Evolutionary conservation across 2,888 invertebrate species (phyloP).

Genomic region (Campoletis raptor): DNA sequence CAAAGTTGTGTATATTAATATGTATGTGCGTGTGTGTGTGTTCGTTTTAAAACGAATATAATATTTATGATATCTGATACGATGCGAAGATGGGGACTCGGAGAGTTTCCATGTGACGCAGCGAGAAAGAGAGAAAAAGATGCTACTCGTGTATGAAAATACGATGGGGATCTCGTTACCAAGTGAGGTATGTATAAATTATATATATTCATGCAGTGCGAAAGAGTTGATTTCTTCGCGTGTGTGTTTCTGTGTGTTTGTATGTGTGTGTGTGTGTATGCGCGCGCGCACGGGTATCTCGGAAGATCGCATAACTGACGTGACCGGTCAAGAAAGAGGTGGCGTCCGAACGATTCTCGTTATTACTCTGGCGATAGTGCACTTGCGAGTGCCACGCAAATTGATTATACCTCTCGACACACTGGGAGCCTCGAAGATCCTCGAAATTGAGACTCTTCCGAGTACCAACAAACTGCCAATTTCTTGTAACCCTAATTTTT

Average conservation of each 20-base stretch:
- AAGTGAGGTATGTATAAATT: slow-evolving; percentile 29
- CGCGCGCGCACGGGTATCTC: slow-evolving; percentile 32
- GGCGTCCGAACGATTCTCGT: slow-evolving; percentile 57
- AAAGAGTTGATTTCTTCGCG: slow-evolving; percentile 51
- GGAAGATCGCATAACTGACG: slow-evolving; percentile 63
- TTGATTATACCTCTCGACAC: slow-evolving; percentile 60
- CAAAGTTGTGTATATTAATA: slow-evolving; percentile 13
- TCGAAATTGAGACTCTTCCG: slow-evolving; percentile 39
- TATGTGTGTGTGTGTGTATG: neutral
- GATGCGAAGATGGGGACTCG: slow-evolving; percentile 48
- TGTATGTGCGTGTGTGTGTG: neutral
- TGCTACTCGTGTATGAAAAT: slow-evolving; percentile 64
- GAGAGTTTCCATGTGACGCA: slow-evolving; percentile 33
- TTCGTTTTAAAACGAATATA: slow-evolving; percentile 58
- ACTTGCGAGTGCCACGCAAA: slow-evolving; percentile 60
- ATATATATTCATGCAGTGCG: slow-evolving; percentile 24
- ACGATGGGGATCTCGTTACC: slow-evolving; percentile 67
- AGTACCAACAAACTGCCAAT: slow-evolving; percentile 29
- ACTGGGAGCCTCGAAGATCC: slow-evolving; percentile 17
- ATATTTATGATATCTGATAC: slow-evolving; percentile 67
- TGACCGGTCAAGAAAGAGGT: slow-evolving; percentile 64
- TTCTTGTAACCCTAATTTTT: slow-evolving; percentile 21
- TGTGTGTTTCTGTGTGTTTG: neutral
- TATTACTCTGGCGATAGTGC: slow-evolving; percentile 55
- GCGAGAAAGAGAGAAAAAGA: slow-evolving; percentile 30